Conservation (phyloP, 2,113 vertebrate species). For the Tupaia tana region DNA sequence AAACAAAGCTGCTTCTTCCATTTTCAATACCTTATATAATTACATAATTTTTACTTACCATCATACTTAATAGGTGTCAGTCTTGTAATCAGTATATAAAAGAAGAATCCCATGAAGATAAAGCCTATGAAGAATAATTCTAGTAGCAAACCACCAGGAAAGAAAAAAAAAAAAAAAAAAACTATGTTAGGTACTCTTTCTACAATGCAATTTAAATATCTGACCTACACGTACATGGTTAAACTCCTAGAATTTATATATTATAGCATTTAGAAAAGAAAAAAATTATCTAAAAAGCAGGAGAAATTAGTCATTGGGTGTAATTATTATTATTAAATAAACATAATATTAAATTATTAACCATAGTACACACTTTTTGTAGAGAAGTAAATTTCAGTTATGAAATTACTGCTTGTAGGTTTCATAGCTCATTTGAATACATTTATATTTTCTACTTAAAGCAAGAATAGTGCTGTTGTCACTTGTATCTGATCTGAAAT, state of each 20-base stretch:
- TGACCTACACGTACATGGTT: not conserved
- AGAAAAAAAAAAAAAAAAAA: not conserved
- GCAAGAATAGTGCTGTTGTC: conserved; percentile 12
- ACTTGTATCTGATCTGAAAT: not conserved
- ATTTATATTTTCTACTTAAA: conserved; percentile 4
- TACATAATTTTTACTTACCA: conserved; percentile 85
- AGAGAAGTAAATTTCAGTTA: not conserved
- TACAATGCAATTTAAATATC: conserved; percentile 20
- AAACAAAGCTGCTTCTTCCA: not conserved
- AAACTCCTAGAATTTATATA: not conserved
- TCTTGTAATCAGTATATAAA: conserved; percentile 91
- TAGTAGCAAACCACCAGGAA: conserved; percentile 74
- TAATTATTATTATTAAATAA: not conserved
- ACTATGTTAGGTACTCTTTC: conserved; percentile 14
- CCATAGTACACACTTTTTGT: not conserved
- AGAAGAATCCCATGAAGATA: conserved; percentile 90
- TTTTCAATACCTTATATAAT: not conserved
- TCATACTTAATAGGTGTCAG: conserved; percentile 89
- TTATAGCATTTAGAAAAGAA: not conserved
- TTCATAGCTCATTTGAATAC: conserved; percentile 22
- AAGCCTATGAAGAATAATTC: conserved; percentile 96
- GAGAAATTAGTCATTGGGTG: not conserved
- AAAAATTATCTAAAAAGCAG: not conserved
- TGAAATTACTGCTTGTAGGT: not conserved
- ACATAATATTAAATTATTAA: conserved; percentile 32